Base-by-base conservation (phyloP, 2,113 vertebrate species). In the Romanogobio albipinnatus region DNA sequence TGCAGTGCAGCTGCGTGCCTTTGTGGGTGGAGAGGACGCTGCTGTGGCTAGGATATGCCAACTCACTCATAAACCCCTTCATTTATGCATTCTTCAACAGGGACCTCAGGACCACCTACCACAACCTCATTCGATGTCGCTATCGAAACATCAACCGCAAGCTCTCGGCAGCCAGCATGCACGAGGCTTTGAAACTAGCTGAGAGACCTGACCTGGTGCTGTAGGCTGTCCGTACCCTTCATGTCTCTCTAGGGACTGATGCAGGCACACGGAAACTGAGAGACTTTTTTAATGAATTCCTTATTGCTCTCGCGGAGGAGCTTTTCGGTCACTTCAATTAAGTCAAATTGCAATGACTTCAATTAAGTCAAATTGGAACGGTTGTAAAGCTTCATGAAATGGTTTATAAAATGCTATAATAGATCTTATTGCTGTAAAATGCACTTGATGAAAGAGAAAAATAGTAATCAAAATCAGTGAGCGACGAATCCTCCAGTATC, bases 1-100 rank as follows among this genome's bases (percentile, higher is more conserved):
- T 94, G 0, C 78, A 89, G 0, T 96, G 96, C 91, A 96, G 96
- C 90, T 97, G 96, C 81, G 93, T 96, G 87, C 96, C 96, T 0
- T 90, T 96, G 47, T 96, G 96, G 95, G 93, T 97, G 61, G 96
- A 96, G 89, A 94, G 96, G 83, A 95, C 95, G 77, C 96, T 95
- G 78, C 93, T 97, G 1, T 97, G 96, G 96, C 87, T 97, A 89
- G 96, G 96, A 85, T 97, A 97, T 45, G 95, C 96, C 86, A 97
- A 96, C 91, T 96, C 96, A 22, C 95, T 97, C 83, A 95, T 97
- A 86, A 97, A 96, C 90, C 96, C 96, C 90, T 96, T 97, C 89
- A 96, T 97, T 88, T 96, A 97, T 85, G 96, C 96, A 90, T 96
- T 96, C 92, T 97, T 96, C 94, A 97, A 97, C 85, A 95, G 96